Percentiles rank a stretch among this genome's conserved stretches.
Conservation (phyloP, 2,888 invertebrate species). For the Allacma fusca region DNA sequence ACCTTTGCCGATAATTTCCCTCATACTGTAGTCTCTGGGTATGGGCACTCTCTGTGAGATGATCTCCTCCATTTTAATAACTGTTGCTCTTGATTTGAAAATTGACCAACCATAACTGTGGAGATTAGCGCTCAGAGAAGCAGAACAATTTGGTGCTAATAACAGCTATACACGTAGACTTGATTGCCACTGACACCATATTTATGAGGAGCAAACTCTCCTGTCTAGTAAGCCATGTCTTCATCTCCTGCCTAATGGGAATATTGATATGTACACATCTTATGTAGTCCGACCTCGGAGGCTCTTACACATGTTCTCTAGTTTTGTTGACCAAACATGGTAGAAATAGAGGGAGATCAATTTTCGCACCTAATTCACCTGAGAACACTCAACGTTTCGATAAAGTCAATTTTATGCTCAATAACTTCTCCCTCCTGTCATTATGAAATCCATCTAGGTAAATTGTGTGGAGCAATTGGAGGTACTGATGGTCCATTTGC, state of each 20-base stretch:
- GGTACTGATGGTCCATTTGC: constrained; percentile 6
- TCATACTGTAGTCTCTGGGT: too few species aligned
- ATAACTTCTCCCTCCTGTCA: constrained; percentile 8
- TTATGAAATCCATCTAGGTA: neutral
- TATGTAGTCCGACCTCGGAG: too few species aligned
- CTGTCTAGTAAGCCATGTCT: too few species aligned
- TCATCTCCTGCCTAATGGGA: too few species aligned
- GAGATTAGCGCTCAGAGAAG: neutral
- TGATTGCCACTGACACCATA: constrained; percentile 1
- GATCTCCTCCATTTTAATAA: neutral
- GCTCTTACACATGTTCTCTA: too few species aligned
- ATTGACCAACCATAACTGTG: constrained; percentile 9
- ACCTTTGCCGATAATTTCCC: too few species aligned
- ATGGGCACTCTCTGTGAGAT: neutral
- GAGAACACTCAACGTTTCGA: neutral
- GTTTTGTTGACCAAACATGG: constrained; percentile 16
- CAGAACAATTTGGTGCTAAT: constrained; percentile 16
- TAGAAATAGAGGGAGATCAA: neutral
- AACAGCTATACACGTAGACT: neutral
- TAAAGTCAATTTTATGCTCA: constrained; percentile 16
- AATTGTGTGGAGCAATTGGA: neutral
- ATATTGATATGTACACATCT: too few species aligned
- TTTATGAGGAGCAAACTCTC: too few species aligned
- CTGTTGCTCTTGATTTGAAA: constrained; percentile 16
- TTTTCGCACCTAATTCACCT: constrained; percentile 16